Conservation (phyloP, 2,797 vertebrate species). For the Brachyrhaphis roseni region DNA sequence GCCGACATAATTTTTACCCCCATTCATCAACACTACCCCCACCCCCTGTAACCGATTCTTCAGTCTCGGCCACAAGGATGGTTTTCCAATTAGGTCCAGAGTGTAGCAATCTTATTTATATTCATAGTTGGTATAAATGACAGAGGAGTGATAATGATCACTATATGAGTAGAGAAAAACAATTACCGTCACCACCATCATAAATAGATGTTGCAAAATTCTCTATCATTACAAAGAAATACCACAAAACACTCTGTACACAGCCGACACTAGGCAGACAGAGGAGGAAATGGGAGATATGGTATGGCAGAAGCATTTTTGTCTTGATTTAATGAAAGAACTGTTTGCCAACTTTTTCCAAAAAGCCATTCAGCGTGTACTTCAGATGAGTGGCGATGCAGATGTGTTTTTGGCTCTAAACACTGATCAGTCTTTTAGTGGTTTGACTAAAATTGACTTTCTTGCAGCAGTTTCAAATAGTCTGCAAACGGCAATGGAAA, state of each 20-base stretch:
- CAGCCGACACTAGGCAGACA: conserved; percentile 14
- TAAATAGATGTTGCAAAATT: conserved; percentile 69
- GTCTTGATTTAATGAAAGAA: conserved; percentile 49
- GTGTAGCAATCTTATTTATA: conserved; percentile 70
- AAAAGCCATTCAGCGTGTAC: conserved; percentile 66
- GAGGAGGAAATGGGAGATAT: conserved; percentile 10
- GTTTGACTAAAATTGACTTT: conserved; percentile 61
- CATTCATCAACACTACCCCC: conserved; percentile 46
- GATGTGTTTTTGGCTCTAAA: conserved; percentile 66
- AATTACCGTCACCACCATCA: conserved; percentile 71
- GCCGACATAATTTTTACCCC: conserved; percentile 21
- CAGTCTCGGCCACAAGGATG: conserved; percentile 52
- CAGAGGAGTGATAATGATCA: conserved; percentile 74
- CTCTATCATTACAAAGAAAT: conserved; percentile 64
- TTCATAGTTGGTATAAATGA: conserved; percentile 69
- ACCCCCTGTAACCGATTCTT: conserved; percentile 49
- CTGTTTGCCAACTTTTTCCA: conserved; percentile 63
- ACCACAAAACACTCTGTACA: conserved; percentile 51
- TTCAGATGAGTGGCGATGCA: conserved; percentile 63
- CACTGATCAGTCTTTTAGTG: conserved; percentile 67
- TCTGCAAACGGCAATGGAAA: conserved; percentile 51
- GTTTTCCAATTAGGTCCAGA: conserved; percentile 68
- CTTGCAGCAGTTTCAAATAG: conserved; percentile 47
- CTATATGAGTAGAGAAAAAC: conserved; percentile 71
- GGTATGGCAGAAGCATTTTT: conserved; percentile 20